These are phyloP conservation scores for Dendrocincla tyrannina DNA, from an alignment of 2,797 vertebrate genomes.

Conservation along the genomic window DNA sequence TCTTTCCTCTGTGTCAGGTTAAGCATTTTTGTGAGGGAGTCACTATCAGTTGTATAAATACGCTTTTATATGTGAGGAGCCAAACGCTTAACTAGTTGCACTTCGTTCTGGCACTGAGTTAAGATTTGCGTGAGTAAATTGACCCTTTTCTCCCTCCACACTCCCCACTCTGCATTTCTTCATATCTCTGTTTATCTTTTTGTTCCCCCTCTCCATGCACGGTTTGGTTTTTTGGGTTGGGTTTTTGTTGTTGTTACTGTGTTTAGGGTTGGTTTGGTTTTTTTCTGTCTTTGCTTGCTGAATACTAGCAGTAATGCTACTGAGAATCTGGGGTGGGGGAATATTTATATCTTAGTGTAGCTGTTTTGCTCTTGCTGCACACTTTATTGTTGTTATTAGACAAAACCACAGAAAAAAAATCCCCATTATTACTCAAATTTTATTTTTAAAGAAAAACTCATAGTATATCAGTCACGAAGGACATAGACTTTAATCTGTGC, in stretches of 20 bases:
- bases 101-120: background rate
- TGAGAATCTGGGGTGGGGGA: background rate
- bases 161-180: background rate
- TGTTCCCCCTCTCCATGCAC: rapidly evolving
- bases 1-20: background rate
- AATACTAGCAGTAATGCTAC: background rate
- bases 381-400: background rate
- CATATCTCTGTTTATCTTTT: background rate
- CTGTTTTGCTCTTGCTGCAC: background rate
- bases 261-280: background rate
- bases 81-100: background rate
- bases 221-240: background rate
- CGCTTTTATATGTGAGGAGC: background rate
- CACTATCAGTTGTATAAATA: background rate
- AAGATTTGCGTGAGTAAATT: background rate
- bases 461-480: background rate
- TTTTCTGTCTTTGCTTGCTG: background rate
- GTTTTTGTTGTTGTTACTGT: background rate
- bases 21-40: background rate
- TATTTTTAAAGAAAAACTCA: background rate
- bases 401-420: background rate
- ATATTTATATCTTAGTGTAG: background rate
- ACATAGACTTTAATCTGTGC: background rate
- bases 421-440: background rate
- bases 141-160: background rate